Evolutionary conservation across 2,797 vertebrate genomes (phyloP).

Genomic region (Luscinia luscinia): DNA sequence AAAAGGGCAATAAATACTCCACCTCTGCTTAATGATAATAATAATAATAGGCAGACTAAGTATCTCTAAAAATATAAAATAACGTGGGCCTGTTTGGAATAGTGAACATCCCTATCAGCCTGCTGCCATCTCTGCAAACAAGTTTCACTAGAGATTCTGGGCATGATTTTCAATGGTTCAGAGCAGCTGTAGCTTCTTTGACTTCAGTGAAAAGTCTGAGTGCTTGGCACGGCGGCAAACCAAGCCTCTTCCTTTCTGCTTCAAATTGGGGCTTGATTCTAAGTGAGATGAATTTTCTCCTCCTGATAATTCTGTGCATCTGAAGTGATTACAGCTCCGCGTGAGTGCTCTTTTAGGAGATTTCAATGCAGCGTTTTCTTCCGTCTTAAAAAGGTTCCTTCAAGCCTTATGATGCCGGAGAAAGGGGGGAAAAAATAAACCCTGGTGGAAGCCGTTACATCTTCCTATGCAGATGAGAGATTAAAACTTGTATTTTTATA

Average conservation of each 20-base stretch:
- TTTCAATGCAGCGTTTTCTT: conserved; percentile 64
- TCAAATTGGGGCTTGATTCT: conserved; percentile 69
- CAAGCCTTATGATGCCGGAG: conserved; percentile 28
- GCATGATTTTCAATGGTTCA: conserved; percentile 45
- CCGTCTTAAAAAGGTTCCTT: conserved; percentile 63
- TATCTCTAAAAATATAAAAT: conserved; percentile 46
- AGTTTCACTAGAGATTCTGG: conserved; percentile 29
- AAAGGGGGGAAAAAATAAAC: not conserved
- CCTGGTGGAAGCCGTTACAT: conserved; percentile 32
- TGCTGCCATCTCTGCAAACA: conserved; percentile 39
- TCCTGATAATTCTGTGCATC: conserved; percentile 69
- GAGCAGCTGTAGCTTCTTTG: conserved; percentile 66
- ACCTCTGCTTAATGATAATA: conserved; percentile 61
- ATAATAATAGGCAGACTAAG: conserved; percentile 28
- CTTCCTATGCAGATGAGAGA: conserved; percentile 51
- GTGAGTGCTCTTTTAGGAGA: conserved; percentile 67
- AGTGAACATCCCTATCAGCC: conserved; percentile 51
- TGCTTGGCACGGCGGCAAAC: conserved; percentile 54
- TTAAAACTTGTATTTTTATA: conserved; percentile 56
- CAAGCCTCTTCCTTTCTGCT: conserved; percentile 67
- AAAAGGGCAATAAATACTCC: conserved; percentile 50
- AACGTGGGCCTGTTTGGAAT: not conserved
- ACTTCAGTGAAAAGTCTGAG: conserved; percentile 63
- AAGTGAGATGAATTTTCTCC: conserved; percentile 71
- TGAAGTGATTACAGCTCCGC: conserved; percentile 72